Conservation (phyloP, 2,797 vertebrate genomes). For the Amniataba percoides region DNA sequence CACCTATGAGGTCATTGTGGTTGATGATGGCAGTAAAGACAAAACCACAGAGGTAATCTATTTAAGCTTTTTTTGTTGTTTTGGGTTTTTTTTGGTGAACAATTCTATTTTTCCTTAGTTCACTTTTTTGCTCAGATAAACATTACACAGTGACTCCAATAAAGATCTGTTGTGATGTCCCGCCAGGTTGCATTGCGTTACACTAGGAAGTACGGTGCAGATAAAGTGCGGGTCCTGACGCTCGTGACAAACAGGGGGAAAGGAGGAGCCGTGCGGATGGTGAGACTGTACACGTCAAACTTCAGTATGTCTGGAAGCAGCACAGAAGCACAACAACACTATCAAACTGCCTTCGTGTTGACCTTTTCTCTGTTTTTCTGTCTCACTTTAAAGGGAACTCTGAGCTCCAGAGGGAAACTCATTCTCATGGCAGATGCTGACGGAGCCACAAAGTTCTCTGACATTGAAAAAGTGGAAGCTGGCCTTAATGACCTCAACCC, state of each 20-base stretch:
- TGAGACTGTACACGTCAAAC: slow-evolving; percentile 69
- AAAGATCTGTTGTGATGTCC: slow-evolving; percentile 16
- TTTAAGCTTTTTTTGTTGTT: neutral
- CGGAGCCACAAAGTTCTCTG: slow-evolving; percentile 96
- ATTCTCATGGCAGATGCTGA: slow-evolving; percentile 98
- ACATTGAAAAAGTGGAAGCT: slow-evolving; percentile 93
- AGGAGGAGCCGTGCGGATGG: slow-evolving; percentile 96
- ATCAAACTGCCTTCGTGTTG: neutral
- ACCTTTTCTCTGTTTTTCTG: neutral
- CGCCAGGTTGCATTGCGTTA: slow-evolving; percentile 92
- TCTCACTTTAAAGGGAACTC: slow-evolving; percentile 86
- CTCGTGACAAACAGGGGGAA: slow-evolving; percentile 94
- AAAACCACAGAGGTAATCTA: slow-evolving; percentile 91
- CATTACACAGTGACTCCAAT: neutral
- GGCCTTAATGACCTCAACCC: slow-evolving; percentile 86
- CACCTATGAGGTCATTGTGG: slow-evolving; percentile 95
- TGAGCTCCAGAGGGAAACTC: slow-evolving; percentile 90
- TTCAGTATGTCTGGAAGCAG: neutral
- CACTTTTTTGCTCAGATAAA: neutral
- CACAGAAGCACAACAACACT: neutral
- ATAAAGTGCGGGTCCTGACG: slow-evolving; percentile 94
- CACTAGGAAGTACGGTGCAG: slow-evolving; percentile 88
- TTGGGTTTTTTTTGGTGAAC: neutral
- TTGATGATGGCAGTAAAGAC: slow-evolving; percentile 97
- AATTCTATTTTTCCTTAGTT: neutral